Evolutionary conservation across 2,888 invertebrate species (phyloP).

Genomic region (Aricia artaxerxes): DNA sequence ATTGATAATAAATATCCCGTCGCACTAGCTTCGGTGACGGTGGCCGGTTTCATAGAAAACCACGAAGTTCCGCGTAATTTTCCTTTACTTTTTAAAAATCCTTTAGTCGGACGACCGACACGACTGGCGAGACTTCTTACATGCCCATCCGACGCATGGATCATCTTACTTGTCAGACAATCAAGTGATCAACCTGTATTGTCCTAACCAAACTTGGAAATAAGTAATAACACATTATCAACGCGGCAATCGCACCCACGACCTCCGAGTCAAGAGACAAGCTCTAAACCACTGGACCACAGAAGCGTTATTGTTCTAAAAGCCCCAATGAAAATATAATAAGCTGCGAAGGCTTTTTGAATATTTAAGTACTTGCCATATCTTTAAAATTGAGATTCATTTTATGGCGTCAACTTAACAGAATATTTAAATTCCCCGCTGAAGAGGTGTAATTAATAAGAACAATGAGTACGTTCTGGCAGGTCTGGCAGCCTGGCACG

Average conservation of each 20-base stretch:
- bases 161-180: not conserved
- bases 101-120: too few species aligned
- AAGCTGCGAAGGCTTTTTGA: not conserved
- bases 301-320: not conserved
- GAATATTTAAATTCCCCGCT: slow-evolving; percentile 1
- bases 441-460: slow-evolving; percentile 22
- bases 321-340: not conserved
- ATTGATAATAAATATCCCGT: not conserved
- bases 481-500: slow-evolving; percentile 14
- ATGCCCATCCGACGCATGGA: not conserved
- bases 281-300: not conserved
- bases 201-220: too few species aligned
- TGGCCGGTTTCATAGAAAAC: not conserved
- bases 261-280: not conserved
- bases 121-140: too few species aligned
- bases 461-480: slow-evolving; percentile 27
- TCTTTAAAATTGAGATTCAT: not conserved
- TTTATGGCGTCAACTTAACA: slow-evolving; percentile 2
- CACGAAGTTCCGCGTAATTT: not conserved
- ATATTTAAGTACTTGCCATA: not conserved
- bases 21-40: not conserved
- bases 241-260: not conserved
- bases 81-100: too few species aligned
- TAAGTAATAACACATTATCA: not conserved
- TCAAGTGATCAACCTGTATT: too few species aligned